phyloP scores from a whole-genome alignment of 2,888 invertebrate genomes.

The Coelinius sp. region DNA sequence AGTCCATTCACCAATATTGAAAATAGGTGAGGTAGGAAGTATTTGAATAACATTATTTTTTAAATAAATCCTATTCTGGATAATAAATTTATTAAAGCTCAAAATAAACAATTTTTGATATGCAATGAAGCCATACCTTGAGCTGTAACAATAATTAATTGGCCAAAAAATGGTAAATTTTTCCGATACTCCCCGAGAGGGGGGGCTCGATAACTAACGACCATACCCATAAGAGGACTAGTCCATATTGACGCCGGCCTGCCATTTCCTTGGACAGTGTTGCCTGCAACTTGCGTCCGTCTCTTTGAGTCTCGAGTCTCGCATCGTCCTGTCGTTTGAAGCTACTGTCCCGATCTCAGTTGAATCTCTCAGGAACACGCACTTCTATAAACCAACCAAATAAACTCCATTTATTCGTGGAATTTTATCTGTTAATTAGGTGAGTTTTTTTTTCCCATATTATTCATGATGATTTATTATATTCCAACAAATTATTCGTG shows the following conservation, averaged over 20 bases:
- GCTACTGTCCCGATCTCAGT: slow-evolving; percentile 19
- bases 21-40: slow-evolving; percentile 48
- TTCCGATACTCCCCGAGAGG: neutral
- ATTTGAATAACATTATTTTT: neutral
- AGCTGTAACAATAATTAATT: no score
- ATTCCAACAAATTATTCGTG: neutral
- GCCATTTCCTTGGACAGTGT: slow-evolving; percentile 63
- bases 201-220: slow-evolving; percentile 25
- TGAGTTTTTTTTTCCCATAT: slow-evolving; percentile 33
- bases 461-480: neutral
- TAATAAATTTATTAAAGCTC: no score
- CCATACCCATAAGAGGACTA: slow-evolving; percentile 53
- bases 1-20: slow-evolving; percentile 57
- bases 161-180: no score
- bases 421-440: slow-evolving; percentile 40
- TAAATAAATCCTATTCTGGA: no score
- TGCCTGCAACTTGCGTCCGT: slow-evolving; percentile 60
- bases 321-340: slow-evolving; percentile 46
- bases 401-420: slow-evolving; percentile 36
- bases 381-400: slow-evolving; percentile 23
- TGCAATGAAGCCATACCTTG: no score
- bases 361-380: slow-evolving; percentile 1
- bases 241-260: slow-evolving; percentile 61
- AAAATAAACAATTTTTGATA: no score
- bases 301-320: slow-evolving; percentile 51